Conservation (phyloP, 2,888 invertebrate genomes). For the Willowsia nigromaculata region DNA sequence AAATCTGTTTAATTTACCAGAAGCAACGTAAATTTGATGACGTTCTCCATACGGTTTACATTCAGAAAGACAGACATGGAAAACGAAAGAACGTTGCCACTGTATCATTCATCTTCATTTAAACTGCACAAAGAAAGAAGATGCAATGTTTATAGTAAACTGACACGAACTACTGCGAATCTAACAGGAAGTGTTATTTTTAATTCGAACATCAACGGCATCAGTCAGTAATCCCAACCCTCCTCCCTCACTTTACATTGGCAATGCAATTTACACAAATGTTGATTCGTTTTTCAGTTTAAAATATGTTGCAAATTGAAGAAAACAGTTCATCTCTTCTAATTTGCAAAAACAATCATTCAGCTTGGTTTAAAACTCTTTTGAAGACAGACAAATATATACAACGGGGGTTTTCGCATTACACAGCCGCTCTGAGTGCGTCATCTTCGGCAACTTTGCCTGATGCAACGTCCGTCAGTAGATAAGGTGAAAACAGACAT, state of each 20-base stretch:
- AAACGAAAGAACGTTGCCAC: not conserved
- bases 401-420: not conserved
- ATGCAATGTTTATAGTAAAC: constrained; percentile 40
- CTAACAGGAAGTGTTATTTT: constrained; percentile 35
- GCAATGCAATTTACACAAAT: no score
- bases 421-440: not conserved
- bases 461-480: constrained; percentile 26
- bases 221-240: not conserved
- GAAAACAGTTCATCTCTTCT: not conserved
- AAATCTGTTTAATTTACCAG: no score
- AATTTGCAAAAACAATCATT: constrained; percentile 10
- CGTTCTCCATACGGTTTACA: no score
- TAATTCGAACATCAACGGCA: not conserved
- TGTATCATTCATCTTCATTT: not conserved
- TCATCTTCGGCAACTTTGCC: constrained; percentile 1
- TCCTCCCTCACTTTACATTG: not conserved
- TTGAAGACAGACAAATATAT: constrained; percentile 8
- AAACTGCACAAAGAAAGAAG: constrained; percentile 18
- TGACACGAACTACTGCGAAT: constrained; percentile 32
- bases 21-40: no score
- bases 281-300: no score
- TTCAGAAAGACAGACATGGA: no score
- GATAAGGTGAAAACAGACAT: not conserved
- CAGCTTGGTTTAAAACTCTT: constrained; percentile 6
- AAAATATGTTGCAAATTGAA: not conserved